Evolutionary conservation across 2,797 vertebrate genomes (phyloP), one percentile per base, ranked within the genome.

Genomic region (Falco naumanni): DNA sequence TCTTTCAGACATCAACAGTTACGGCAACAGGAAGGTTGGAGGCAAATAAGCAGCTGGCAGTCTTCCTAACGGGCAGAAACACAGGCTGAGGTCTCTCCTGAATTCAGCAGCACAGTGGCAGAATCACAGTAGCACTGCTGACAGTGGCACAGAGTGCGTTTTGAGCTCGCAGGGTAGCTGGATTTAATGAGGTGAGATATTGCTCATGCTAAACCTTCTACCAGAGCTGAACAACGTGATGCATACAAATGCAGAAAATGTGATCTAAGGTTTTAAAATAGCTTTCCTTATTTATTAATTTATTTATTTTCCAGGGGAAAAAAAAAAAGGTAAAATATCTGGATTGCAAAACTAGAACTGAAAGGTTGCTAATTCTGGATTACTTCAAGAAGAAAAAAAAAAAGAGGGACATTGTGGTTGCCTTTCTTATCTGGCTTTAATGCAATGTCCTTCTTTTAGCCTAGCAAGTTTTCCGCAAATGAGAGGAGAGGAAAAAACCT

Each of bases 1-100:
- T 87, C 64, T 87, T 95, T 93, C 78, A 93, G 70, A 59, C 64
- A 84, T 65, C 61, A 85, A 34, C 75, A 89, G 69, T 92, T 88
- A 83, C 0, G 13, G 69, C 66, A 93, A 72, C 43, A 71, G 63
- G 87, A 79, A 70, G 45, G n/a, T 25, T 4, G 5, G 72, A 87
- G 56, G 66, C 70, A 92, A 89, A 47, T 72, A 79, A 90, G 70
- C 56, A 66, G 77, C 56, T 83, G 88, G n/a, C 53, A 89, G 41
- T 84, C 53, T 94, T 93, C 80, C 77, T 94, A 89, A 87, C 50
- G 29, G 60, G 78, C n/a, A 85, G 65, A 77, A 94, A 39, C 64
- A 72, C 12, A 71, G 80, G 48, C 74, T 95, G 86, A 56, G 84
- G 59, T 70, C 48, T 77, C 51, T 89, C n/a, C 53, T 69, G 88